Evolutionary conservation across 2,888 invertebrate genomes (phyloP), one percentile per base, ranked within the genome.

Genomic region (Dynastes tityus): DNA sequence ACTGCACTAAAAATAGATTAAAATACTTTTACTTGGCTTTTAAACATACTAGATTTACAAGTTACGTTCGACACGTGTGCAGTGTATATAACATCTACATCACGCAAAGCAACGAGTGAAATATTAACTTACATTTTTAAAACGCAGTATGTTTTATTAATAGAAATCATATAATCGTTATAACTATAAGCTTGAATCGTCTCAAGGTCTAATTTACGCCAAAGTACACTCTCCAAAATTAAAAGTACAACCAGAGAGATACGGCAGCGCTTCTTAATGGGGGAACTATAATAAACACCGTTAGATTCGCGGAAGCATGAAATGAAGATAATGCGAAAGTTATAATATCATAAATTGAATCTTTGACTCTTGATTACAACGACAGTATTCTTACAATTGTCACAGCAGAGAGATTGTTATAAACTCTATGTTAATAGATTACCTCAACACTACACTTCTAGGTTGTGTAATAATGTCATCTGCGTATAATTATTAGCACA

Each of bases 361-460:
- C 16, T 16, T 16, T 16, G 16, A 16, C 0, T 16, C 40, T 40
- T 40, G 40, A 9, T 9, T 40, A 9, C 40, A 5, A 40, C 40
- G 4, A 45, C 16, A 16, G 16, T 16, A 16, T 16, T 45, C 11
- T 11, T 45, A 45, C 6, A 55, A 55, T n/a, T 55, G 22, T 55
- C 55, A 55, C 55, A 22, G n/a, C 55, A 55, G n/a, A 55, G 32
- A 64, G 37, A 37, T 64, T 64, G 37, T 32, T 37, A 64, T 64
- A 32, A 64, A 32, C 13, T 64, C 2, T 32, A 2, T 64, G 13
- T 22, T 64, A 64, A 37, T n/a, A 29, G 29, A 22, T 37, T 37
- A 64, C 11, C 64, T 64, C 64, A 3, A 64, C 13, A 64, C 13
- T 64, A 29, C n/a, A 63, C 27, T 63, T 67, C 3, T 49, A 6